Base-by-base conservation (phyloP, 1,140 invertebrate genomes). In the Cotesia chilonis region DNA sequence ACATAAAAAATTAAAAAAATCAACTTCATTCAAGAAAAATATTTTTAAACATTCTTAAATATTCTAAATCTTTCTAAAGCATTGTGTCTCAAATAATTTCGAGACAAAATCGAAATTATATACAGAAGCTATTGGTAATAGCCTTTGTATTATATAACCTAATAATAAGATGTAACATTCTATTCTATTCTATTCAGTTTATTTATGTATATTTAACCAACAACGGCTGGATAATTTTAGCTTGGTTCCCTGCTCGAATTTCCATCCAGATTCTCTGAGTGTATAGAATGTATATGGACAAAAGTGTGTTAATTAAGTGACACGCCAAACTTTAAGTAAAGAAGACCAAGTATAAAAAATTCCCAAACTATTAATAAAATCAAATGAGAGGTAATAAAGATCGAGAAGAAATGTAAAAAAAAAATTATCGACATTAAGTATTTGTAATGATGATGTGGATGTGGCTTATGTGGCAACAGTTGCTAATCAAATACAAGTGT, bases 401-500 rank as follows among this genome's bases (percentile, higher is more conserved):
- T 12, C 6, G 41, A 17, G 36, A 74, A 75, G 36, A 51, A 37
- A 47, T 61, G 20, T 57, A 28, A 55, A 65, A 47, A 17, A 60
- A 36, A 55, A 70, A 61, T 74, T 72, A 74, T 73, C 41, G 41
- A 47, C 10, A 10, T 47, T 9, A 47, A 47, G 28, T 28, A 2
- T 28, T 28, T 28, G 74, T 63, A 64, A 74, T 68, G 68, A 67
- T 76, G 76, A 76, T 72, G 71, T 54, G 41, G 76, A 76, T 72
- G 71, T 54, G 41, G 64, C 76, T 75, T 81, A 79, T 75, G 77
- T 78, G 76, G 74, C 78, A 68, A 77, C 75, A 77, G 77, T 75
- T 75, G 77, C 78, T 81, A 81, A 82, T 83, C 80, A 83, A 83
- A 82, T 81, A 83, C 81, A 82, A 83, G 81, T 83, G 81, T 83